Evolutionary conservation across 2,113 vertebrate species (phyloP), one percentile per base, ranked within the genome.

Genomic region (Rutilus rutilus): DNA sequence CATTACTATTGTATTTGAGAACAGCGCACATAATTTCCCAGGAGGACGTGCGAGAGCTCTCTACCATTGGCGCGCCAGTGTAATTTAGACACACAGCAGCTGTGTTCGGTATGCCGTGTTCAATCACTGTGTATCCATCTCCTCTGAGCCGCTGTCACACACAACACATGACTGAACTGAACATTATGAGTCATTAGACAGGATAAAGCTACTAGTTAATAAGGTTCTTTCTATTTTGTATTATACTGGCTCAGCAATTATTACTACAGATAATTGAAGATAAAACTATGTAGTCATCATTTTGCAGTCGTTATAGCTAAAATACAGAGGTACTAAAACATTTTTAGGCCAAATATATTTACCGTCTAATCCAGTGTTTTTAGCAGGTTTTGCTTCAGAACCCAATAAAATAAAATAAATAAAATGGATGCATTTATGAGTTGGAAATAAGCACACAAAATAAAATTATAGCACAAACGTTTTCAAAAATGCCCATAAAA

Each of bases 21-120:
- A 90, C 89, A 88, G 87, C 78, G 78, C 87, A 76, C 57, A 84
- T 90, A 86, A 90, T 90, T 90, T 90, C 89, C 89, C 89, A 65
- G 21, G 89, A 85, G 89, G 57, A 73, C 45, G n/a, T 10, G 78
- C 42, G 78, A 64, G 71, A 85, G 73, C 73, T 86, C 82, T 39
- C 82, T 69, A 74, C 81, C 85, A 85, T 82, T 82, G 71, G 86
- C 81, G 47, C 45, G 42, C 54, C 82, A 33, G 52, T 36, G 73
- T 86, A 86, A 88, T 85, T 87, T 84, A 80, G 86, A 80, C 86
- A 84, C 84, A 87, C 86, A 76, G 86, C 88, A 89, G 84, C 84
- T 87, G 86, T 87, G 86, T 84, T 87, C 75, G 4, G 83, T 75
- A 86, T 82, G 78, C 83, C 59, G 76, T 74, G 77, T 80, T 73